These are phyloP conservation scores for Mesopsocus fuscifrons DNA, from an alignment of 2,888 invertebrate species.

Conservation along the genomic window DNA sequence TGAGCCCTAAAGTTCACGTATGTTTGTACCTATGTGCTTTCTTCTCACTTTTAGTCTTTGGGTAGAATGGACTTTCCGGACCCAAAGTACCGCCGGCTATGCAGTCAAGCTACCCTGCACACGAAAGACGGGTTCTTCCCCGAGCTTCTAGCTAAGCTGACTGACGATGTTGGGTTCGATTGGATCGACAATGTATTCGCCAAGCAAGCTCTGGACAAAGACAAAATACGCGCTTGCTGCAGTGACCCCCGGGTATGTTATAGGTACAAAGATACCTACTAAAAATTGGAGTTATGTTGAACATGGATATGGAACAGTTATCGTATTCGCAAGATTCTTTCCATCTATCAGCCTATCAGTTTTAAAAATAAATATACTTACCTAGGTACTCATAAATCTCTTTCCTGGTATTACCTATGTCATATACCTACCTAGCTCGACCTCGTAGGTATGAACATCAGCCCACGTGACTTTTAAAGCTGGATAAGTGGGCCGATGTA, in stretches of 20 bases:
- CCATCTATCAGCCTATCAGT: too few relatives aligned
- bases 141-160: constrained; percentile 40
- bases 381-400: too few relatives aligned
- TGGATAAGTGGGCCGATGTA: too few relatives aligned
- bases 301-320: neutral
- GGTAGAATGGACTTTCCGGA: constrained; percentile 8
- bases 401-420: too few relatives aligned
- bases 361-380: too few relatives aligned
- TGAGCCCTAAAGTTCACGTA: too few relatives aligned
- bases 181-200: constrained; percentile 44
- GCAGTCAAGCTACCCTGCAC: constrained; percentile 56
- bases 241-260: constrained; percentile 29
- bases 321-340: neutral
- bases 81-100: constrained; percentile 36
- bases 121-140: constrained; percentile 58
- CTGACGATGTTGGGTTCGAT: constrained; percentile 29
- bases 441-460: too few relatives aligned
- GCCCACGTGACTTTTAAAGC: too few relatives aligned
- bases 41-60: too few relatives aligned
- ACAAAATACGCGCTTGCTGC: constrained; percentile 35
- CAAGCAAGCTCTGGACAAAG: constrained; percentile 34
- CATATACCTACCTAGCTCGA: too few relatives aligned
- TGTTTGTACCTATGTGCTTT: too few relatives aligned
- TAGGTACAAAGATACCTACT: neutral
- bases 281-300: neutral